These are phyloP conservation scores for Conus betulinus DNA, from an alignment of 1,140 invertebrate genomes.

Conservation along the genomic window DNA sequence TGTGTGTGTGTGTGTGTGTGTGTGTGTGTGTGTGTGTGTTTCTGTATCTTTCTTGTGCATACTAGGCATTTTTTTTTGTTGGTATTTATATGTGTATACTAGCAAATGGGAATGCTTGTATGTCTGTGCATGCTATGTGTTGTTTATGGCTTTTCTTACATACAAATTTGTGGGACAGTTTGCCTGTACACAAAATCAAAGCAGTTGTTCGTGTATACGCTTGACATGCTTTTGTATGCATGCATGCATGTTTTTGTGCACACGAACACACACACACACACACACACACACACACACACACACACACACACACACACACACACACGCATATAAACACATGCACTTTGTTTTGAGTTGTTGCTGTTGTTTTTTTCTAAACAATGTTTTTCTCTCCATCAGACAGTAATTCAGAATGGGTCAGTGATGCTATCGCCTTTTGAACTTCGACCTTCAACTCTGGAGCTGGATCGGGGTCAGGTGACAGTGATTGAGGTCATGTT, in stretches of 20 bases:
- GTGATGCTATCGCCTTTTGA: slow-evolving; percentile 70
- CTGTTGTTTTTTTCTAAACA: slow-evolving; percentile 19
- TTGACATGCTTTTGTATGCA: no score
- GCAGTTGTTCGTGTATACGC: no score
- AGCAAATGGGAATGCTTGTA: no score
- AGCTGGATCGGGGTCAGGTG: slow-evolving; percentile 64
- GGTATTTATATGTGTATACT: no score
- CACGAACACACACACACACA: neutral
- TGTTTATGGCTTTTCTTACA: no score
- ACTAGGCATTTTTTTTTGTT: no score
- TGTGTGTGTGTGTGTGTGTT: no score
- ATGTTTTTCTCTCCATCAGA: slow-evolving; percentile 52
- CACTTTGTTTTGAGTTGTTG: neutral
- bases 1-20: no score
- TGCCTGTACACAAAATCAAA: no score
- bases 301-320: slow-evolving; percentile 2
- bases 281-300: slow-evolving; percentile 3
- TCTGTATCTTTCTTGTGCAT: no score
- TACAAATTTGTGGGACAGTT: no score
- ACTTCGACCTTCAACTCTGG: slow-evolving; percentile 72
- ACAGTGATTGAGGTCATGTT: slow-evolving; percentile 72
- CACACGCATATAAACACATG: neutral
- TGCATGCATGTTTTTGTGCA: neutral
- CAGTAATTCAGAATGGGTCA: slow-evolving; percentile 58
- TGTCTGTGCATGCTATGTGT: no score